phyloP scores from a whole-genome alignment of 1,140 invertebrate species.

The Hermetia illucens region DNA sequence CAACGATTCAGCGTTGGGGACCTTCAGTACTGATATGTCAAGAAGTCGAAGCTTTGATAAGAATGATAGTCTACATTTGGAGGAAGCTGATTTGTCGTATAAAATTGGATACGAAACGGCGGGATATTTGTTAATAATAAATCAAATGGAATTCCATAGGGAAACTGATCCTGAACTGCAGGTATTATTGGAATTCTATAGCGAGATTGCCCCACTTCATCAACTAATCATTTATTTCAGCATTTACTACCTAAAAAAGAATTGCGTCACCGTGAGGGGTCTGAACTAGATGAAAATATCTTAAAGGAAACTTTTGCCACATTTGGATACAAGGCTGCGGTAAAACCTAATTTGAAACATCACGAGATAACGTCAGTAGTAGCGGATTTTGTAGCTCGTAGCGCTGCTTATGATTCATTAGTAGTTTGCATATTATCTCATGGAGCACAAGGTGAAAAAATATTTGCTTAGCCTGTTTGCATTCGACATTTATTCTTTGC shows the following conservation, averaged over 20 bases:
- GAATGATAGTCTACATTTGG: neutral
- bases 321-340: conserved; percentile 18
- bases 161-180: conserved; percentile 7
- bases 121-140: conserved; percentile 22
- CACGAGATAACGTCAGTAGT: conserved; percentile 14
- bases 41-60: neutral
- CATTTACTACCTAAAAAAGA: conserved; percentile 4
- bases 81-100: conserved; percentile 4
- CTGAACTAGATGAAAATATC: conserved; percentile 15
- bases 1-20: neutral
- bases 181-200: conserved; percentile 3
- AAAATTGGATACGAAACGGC: conserved; percentile 12
- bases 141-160: conserved; percentile 19
- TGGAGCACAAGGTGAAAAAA: conserved; percentile 14
- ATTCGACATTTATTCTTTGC: neutral
- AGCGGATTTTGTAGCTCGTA: conserved; percentile 11
- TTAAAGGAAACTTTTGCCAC: conserved; percentile 13
- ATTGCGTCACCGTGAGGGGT: conserved; percentile 13
- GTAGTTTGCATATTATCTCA: conserved; percentile 26
- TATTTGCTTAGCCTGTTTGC: neutral
- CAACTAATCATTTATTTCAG: conserved; percentile 7
- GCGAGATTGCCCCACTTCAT: neutral
- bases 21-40: conserved; percentile 1
- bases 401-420: conserved; percentile 17
- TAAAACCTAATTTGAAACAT: conserved; percentile 15